These are phyloP conservation scores for Bombus pyrosoma DNA, from an alignment of 1,140 invertebrate species.

Conservation along the genomic window DNA sequence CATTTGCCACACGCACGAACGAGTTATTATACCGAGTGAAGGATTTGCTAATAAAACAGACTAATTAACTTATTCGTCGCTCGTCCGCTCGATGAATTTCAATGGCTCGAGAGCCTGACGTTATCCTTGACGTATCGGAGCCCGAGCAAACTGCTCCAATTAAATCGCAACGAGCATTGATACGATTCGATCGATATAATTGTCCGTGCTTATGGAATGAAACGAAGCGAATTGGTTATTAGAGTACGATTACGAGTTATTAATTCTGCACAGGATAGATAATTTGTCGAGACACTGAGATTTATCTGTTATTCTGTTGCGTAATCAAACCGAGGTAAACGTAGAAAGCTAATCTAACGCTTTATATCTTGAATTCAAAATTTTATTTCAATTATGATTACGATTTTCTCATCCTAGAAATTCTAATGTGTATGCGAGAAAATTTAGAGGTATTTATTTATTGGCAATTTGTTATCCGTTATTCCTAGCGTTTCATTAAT, in stretches of 20 bases:
- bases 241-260: not conserved
- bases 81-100: constrained; percentile 27
- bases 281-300: too few species aligned
- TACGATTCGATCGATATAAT: constrained; percentile 37
- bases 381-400: too few species aligned
- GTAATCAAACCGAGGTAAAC: too few species aligned
- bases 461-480: too few species aligned
- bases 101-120: constrained; percentile 27
- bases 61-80: constrained; percentile 51
- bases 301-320: too few species aligned
- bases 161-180: constrained; percentile 37
- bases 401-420: too few species aligned
- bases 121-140: constrained; percentile 58
- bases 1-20: not conserved
- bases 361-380: too few species aligned
- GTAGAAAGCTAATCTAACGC: too few species aligned
- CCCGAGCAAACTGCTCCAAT: constrained; percentile 39
- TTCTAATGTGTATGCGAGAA: too few species aligned
- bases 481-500: too few species aligned
- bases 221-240: not conserved
- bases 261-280: not conserved
- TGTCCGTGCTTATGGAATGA: not conserved
- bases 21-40: constrained; percentile 13
- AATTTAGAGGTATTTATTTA: too few species aligned
- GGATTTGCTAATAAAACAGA: constrained; percentile 17